These are phyloP conservation scores for Endotricha flammealis DNA, from an alignment of 2,888 invertebrate genomes.

Conservation along the genomic window DNA sequence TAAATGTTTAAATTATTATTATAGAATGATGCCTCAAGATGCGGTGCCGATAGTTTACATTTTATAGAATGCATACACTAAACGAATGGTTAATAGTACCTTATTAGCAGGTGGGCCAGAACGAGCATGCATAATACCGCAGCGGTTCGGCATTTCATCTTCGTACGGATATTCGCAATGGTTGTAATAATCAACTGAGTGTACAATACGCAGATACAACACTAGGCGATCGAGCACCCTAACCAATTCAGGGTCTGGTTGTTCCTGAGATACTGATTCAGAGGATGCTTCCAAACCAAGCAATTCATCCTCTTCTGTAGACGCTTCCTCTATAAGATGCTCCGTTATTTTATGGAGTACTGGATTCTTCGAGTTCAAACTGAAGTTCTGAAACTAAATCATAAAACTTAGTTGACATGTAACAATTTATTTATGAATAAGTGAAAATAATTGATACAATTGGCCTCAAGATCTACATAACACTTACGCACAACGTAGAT, in stretches of 20 bases:
- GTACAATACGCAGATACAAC: constrained; percentile 95
- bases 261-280: constrained; percentile 43
- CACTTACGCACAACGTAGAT: too few species aligned
- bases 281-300: constrained; percentile 80
- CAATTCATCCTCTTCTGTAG: constrained; percentile 97
- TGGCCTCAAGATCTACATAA: too few species aligned
- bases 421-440: too few species aligned
- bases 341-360: constrained; percentile 98
- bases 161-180: constrained; percentile 99
- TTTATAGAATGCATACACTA: too few species aligned
- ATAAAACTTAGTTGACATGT: too few species aligned
- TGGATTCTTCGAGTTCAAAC: constrained; percentile 91
- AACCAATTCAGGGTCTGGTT: constrained; percentile 65
- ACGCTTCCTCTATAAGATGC: constrained; percentile 98
- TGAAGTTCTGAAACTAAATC: constrained; percentile 59
- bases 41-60: too few species aligned
- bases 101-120: constrained; percentile 92
- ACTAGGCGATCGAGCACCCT: constrained; percentile 89
- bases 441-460: too few species aligned
- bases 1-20: too few species aligned
- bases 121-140: constrained; percentile 98
- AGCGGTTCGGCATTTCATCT: constrained; percentile 99
- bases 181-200: constrained; percentile 99
- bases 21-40: too few species aligned
- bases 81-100: constrained; percentile 70